phyloP scores from a whole-genome alignment of 1,140 invertebrate species.

The Aphaenogaster ashmeadi region DNA sequence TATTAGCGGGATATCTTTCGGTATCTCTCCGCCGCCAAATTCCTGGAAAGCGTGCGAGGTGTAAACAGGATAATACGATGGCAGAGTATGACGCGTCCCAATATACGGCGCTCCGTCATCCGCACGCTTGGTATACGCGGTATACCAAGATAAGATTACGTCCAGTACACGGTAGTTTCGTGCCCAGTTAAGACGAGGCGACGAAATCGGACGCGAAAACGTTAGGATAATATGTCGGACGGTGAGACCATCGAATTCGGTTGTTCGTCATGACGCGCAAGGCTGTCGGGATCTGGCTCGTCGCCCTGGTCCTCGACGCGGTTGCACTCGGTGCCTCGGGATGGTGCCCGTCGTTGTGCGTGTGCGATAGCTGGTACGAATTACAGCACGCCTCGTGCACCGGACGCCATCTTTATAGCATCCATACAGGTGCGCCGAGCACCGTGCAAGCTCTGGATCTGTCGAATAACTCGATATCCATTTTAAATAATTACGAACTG shows the following conservation, averaged over 20 bases:
- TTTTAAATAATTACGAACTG: slow-evolving; percentile 78
- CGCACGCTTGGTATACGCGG: not conserved
- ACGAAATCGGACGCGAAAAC: slow-evolving; percentile 41
- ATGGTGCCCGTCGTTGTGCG: slow-evolving; percentile 62
- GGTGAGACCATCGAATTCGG: not conserved
- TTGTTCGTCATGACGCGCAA: slow-evolving; percentile 28
- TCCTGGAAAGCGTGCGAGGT: not conserved
- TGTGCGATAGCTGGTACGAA: slow-evolving; percentile 73
- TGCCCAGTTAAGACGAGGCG: slow-evolving; percentile 6
- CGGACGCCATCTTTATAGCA: slow-evolving; percentile 80
- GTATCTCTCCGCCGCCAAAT: slow-evolving; percentile 8
- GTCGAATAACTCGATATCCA: slow-evolving; percentile 82
- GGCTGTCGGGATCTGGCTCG: not conserved
- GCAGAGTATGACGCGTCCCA: slow-evolving; percentile 51
- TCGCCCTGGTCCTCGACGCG: slow-evolving; percentile 36
- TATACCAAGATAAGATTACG: slow-evolving; percentile 69
- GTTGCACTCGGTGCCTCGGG: not conserved
- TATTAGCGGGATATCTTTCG: not conserved
- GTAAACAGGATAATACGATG: not conserved
- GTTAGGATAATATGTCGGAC: slow-evolving; percentile 3
- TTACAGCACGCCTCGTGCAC: slow-evolving; percentile 79
- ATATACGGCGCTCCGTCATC: slow-evolving; percentile 41
- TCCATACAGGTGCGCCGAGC: slow-evolving; percentile 78
- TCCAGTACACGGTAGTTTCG: slow-evolving; percentile 34
- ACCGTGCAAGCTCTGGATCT: slow-evolving; percentile 82